These are phyloP conservation scores for Epistrophe grossulariae DNA, from an alignment of 2,888 invertebrate genomes.

Conservation along the genomic window DNA sequence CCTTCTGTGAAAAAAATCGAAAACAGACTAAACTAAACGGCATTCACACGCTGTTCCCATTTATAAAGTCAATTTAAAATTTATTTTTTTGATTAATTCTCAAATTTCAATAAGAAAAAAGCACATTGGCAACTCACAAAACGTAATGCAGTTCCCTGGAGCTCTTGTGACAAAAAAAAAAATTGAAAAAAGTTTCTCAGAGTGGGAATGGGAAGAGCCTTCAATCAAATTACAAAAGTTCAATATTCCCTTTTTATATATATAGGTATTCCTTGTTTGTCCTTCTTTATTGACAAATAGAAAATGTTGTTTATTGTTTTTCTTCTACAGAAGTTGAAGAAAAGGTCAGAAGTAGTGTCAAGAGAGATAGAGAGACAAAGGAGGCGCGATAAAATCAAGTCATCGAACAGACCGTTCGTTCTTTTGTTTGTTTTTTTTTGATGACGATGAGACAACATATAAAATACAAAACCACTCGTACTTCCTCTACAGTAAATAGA, in stretches of 20 bases:
- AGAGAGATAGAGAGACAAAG: constrained; percentile 2
- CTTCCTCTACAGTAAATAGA: not conserved
- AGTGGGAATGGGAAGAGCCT: not conserved
- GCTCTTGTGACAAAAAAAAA: not conserved
- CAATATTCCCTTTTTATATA: constrained; percentile 11
- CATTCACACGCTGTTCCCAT: too few relatives aligned
- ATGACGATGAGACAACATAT: constrained; percentile 33
- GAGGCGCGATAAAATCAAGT: constrained; percentile 41
- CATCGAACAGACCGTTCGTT: constrained; percentile 20
- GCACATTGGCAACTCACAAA: not conserved
- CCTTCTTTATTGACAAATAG: constrained; percentile 28
- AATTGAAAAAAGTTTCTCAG: not conserved
- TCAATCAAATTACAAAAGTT: constrained; percentile 48
- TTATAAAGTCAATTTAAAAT: too few relatives aligned
- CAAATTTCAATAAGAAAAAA: too few relatives aligned
- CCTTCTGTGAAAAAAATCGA: too few relatives aligned
- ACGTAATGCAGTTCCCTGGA: constrained; percentile 12
- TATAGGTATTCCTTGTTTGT: constrained; percentile 25
- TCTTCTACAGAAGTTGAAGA: constrained; percentile 18
- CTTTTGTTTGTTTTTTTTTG: constrained; percentile 28
- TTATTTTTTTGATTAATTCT: too few relatives aligned
- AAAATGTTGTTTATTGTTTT: constrained; percentile 30
- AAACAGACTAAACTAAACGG: too few relatives aligned
- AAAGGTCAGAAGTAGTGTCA: constrained; percentile 58
- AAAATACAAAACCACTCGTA: constrained; percentile 10